Evolutionary conservation across 2,797 vertebrate genomes (phyloP).

Genomic region (Petrocephalus schoutedeni): DNA sequence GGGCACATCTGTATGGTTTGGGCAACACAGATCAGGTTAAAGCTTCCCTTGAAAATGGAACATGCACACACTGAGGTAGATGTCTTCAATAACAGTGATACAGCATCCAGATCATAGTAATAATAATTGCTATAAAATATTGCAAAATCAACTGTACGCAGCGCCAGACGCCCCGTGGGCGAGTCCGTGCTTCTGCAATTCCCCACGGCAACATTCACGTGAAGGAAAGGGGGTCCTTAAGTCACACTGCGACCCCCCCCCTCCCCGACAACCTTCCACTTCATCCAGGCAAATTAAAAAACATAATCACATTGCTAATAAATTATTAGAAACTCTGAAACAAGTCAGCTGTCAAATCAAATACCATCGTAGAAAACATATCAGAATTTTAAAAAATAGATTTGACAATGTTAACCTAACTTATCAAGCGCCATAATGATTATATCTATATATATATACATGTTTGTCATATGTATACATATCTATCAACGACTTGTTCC

Average conservation of each 20-base stretch:
- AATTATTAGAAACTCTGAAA: conserved; percentile 51
- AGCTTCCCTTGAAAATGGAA: conserved; percentile 45
- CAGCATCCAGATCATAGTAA: conserved; percentile 57
- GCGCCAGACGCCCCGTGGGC: not conserved
- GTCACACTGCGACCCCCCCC: conserved; percentile 21
- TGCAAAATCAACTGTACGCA: conserved; percentile 21
- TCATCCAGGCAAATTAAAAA: conserved; percentile 42
- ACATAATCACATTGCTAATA: conserved; percentile 39
- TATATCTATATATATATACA: conserved; percentile 21
- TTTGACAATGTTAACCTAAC: conserved; percentile 43
- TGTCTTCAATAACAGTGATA: conserved; percentile 48
- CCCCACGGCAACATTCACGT: conserved; percentile 34
- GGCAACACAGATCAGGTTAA: conserved; percentile 34
- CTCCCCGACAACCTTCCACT: conserved; percentile 30
- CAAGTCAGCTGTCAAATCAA: conserved; percentile 45
- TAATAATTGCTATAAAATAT: conserved; percentile 21
- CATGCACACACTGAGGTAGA: conserved; percentile 61
- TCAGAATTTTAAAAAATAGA: conserved; percentile 57
- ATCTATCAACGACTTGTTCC: conserved; percentile 41
- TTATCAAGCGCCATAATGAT: conserved; percentile 36
- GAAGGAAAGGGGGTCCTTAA: conserved; percentile 1
- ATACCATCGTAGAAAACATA: conserved; percentile 54
- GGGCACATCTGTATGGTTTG: conserved; percentile 20
- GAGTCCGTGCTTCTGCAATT: conserved; percentile 16
- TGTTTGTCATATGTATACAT: conserved; percentile 27